These are phyloP conservation scores for Dusona sp. DNA, from an alignment of 2,888 invertebrate genomes.

Conservation along the genomic window DNA sequence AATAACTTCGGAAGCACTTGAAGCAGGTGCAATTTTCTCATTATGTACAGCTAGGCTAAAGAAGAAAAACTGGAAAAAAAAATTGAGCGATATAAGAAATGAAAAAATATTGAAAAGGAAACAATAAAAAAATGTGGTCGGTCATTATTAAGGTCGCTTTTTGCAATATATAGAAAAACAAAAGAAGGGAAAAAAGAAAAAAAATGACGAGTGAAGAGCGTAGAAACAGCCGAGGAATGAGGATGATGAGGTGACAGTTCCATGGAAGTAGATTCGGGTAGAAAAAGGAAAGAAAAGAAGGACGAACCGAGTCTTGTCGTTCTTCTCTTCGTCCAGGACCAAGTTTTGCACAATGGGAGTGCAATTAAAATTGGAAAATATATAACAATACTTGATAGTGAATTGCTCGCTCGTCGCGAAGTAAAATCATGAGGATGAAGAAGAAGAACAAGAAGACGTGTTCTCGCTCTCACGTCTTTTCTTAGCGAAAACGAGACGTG, in stretches of 20 bases:
- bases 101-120: constrained; percentile 2
- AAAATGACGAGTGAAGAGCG: constrained; percentile 30
- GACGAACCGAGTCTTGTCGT: constrained; percentile 66
- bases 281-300: constrained; percentile 15
- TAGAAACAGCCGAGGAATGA: constrained; percentile 4
- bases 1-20: neutral
- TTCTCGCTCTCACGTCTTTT: constrained; percentile 35
- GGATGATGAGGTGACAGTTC: constrained; percentile 48
- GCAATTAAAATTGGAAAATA: constrained; percentile 79
- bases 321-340: constrained; percentile 39
- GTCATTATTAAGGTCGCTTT: constrained; percentile 47
- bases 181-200: constrained; percentile 47
- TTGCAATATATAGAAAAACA: constrained; percentile 9
- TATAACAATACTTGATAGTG: constrained; percentile 65
- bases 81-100: neutral
- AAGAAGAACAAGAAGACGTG: constrained; percentile 46
- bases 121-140: constrained; percentile 68
- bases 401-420: constrained; percentile 54
- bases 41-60: too few relatives aligned
- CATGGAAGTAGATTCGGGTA: constrained; percentile 14
- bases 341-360: constrained; percentile 76
- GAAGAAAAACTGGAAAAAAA: too few relatives aligned
- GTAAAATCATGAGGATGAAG: constrained; percentile 54
- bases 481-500: constrained; percentile 61
- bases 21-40: too few relatives aligned